These are phyloP conservation scores for Mixornis gularis DNA, from an alignment of 2,113 vertebrate species.

Conservation along the genomic window DNA sequence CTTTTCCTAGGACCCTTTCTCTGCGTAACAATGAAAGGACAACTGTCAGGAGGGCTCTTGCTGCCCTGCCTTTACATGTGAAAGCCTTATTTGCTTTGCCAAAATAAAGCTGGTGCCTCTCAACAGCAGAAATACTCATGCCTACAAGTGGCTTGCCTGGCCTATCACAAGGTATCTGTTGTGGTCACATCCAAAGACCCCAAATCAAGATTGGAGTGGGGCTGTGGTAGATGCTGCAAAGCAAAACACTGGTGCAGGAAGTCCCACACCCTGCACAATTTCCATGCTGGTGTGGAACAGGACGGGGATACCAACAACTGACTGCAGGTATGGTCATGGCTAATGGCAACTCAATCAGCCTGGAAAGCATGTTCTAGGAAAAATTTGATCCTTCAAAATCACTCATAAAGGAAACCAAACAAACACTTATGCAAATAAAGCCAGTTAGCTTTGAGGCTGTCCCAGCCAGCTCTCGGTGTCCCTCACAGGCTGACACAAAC, in stretches of 20 bases:
- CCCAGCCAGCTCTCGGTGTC: accelerated
- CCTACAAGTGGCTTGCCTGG: background rate
- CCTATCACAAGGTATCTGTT: background rate
- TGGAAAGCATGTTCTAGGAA: background rate
- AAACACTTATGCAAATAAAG: background rate
- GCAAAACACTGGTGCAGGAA: background rate
- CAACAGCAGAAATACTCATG: background rate
- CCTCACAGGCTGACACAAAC: accelerated
- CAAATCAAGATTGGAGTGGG: background rate
- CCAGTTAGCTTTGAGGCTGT: background rate
- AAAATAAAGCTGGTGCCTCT: background rate
- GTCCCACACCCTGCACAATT: background rate
- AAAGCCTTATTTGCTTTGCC: background rate
- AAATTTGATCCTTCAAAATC: background rate
- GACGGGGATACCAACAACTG: background rate
- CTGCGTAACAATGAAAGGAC: background rate
- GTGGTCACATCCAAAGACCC: background rate
- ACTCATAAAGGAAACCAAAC: background rate
- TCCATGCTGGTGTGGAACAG: background rate
- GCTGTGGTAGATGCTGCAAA: background rate
- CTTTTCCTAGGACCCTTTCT: background rate
- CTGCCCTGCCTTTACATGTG: background rate
- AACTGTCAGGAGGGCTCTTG: background rate
- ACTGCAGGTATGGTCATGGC: background rate
- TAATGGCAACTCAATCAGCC: background rate